These are phyloP conservation scores for Mellilla xanthometata DNA, from an alignment of 2,888 invertebrate species.

Conservation along the genomic window DNA sequence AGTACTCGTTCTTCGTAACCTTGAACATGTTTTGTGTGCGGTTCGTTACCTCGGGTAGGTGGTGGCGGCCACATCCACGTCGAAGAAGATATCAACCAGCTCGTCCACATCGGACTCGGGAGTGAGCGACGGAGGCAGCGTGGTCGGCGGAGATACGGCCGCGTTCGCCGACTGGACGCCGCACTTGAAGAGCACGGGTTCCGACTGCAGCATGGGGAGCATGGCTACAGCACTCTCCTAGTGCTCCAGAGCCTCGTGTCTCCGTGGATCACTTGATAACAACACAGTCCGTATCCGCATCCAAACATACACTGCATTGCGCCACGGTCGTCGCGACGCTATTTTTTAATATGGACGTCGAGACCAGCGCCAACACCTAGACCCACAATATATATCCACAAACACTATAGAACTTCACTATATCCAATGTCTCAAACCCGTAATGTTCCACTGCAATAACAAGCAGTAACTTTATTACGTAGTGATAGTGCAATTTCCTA, in stretches of 20 bases:
- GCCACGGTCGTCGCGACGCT: slow-evolving; percentile 74
- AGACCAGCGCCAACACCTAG: slow-evolving; percentile 40
- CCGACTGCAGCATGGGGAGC: slow-evolving; percentile 77
- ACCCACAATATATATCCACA: slow-evolving; percentile 32
- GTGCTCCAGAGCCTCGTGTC: slow-evolving; percentile 54
- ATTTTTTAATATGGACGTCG: slow-evolving; percentile 52
- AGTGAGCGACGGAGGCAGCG: slow-evolving; percentile 72
- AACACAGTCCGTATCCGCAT: slow-evolving; percentile 69
- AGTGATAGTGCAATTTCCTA: slow-evolving; percentile 77
- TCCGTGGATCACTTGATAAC: slow-evolving; percentile 59
- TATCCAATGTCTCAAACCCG: slow-evolving; percentile 39
- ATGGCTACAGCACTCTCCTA: slow-evolving; percentile 65
- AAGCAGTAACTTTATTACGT: slow-evolving; percentile 73
- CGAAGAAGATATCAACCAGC: slow-evolving; percentile 75
- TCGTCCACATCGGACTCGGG: slow-evolving; percentile 75
- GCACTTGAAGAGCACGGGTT: slow-evolving; percentile 69
- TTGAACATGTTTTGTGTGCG: slow-evolving; percentile 1
- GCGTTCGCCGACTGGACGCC: slow-evolving; percentile 64
- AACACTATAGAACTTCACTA: slow-evolving; percentile 31
- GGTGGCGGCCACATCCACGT: slow-evolving; percentile 75
- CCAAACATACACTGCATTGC: slow-evolving; percentile 81
- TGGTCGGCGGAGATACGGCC: slow-evolving; percentile 65
- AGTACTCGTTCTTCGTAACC: slow-evolving; percentile 6
- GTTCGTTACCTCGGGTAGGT: slow-evolving; percentile 62
- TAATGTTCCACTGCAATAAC: slow-evolving; percentile 48